Base-by-base conservation (phyloP, 2,888 invertebrate genomes). In the Aricia artaxerxes region DNA sequence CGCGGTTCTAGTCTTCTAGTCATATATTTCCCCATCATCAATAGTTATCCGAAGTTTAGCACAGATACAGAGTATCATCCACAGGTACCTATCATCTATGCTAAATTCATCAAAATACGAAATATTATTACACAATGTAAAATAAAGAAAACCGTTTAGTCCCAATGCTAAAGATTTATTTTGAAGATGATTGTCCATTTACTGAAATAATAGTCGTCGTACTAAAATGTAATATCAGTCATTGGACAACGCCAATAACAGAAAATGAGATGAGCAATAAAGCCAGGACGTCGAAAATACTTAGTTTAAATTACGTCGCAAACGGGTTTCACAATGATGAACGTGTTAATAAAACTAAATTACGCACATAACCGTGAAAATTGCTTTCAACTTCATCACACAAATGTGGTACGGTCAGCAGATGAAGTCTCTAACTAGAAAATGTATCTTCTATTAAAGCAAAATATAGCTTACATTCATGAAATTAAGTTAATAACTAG, bases 261-360 rank as follows among this genome's bases (percentile, higher is more conserved):
- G 35, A 13, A 13, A 38, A 69, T 69, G 35, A 69, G 13, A 16
- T 24, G 61, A 24, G 69, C 31, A 38, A 38, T 69, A 38, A 35
- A 69, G 69, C 35, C 31, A 38, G 13, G 69, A 69, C 31, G 69
- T 38, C 69, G 13, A 69, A 69, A 69, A 69, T 38, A 69, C 69
- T 69, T 38, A 69, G 69, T 69, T 69, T 69, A 69, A 69, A 69
- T 69, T 4, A 69, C 69, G 69, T 69, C 69, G 69, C 69, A 69
- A 69, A 69, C 69, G 35, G 35, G 69, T 69, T 69, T 38, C 35
- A 69, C 69, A 35, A 69, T 69, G 64, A 69, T 38, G 16, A 69
- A 69, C 69, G 69, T 38, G 69, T 35, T 69, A 69, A 69, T 69
- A 69, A 69, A 69, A 69, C 69, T 69, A 35, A 69, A 69, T 69